Evolutionary conservation across 2,797 vertebrate species (phyloP), one percentile per base, ranked within the genome.

Genomic region (Urophycis tenuis): DNA sequence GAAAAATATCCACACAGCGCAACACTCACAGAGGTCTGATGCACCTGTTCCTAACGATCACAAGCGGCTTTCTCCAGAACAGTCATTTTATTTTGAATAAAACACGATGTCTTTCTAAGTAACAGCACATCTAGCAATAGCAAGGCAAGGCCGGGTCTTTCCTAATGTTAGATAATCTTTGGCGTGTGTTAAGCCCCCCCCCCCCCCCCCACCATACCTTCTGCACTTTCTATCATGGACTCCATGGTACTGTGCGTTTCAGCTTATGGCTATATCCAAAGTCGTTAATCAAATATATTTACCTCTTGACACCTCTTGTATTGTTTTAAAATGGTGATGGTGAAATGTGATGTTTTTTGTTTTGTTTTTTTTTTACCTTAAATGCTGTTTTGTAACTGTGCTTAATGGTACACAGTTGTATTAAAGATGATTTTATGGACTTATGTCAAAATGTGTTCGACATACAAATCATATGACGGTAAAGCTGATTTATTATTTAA

Each of bases 341-440:
- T 75, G 31, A 84, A 82, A 60, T 60, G 22, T 80, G 49, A 35
- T 70, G 64, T 71, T 72, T 9, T n/a, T n/a, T n/a, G n/a, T n/a
- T n/a, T n/a, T n/a, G n/a, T n/a, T n/a, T n/a, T n/a, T n/a, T n/a
- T n/a, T 74, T 34, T 49, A 79, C 74, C 77, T 78, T 75, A 53
- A 76, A 74, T 53, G 17, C 53, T 60, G 53, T n/a, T 60, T 60
- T 60, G 53, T 25, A 60, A 25, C 22, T 60, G n/a, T n/a, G 25
- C 75, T 80, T 71, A 70, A 73, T 87, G 83, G 88, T 90, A 83
- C 88, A 79, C 87, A 83, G 89, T 85, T 87, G 87, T 86, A 85
- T 83, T 77, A 74, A 77, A 64, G 72, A 82, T 80, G 80, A 82
- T 72, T 83, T 75, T 70, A 31, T 75, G 17, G 31, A 76, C n/a